A percentile compares a stretch with the other conserved stretches of the same genome.
phyloP scores from a whole-genome alignment of 2,113 vertebrate species.

The Dicerorhinus sumatrensis region DNA sequence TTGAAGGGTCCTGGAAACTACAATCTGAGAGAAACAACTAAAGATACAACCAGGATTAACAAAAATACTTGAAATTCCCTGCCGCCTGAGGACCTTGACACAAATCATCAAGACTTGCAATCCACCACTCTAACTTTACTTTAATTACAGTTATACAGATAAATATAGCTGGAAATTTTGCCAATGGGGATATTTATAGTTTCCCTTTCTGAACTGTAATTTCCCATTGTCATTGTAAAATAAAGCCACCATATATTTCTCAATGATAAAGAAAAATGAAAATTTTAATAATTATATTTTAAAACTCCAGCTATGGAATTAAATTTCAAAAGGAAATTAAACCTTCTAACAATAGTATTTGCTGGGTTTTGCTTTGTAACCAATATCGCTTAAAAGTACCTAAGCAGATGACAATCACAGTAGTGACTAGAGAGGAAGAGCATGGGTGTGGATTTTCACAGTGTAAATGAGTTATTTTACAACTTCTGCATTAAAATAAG shows the following conservation, averaged over 20 bases:
- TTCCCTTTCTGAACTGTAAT: conserved; percentile 37
- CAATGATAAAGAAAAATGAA: conserved; percentile 38
- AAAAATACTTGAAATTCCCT: conserved; percentile 1
- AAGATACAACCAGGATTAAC: neutral
- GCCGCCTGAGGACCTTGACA: neutral
- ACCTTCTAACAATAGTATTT: neutral
- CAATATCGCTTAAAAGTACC: neutral
- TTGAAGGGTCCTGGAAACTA: neutral
- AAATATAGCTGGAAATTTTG: conserved; percentile 37
- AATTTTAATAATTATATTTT: conserved; percentile 51
- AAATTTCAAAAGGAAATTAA: neutral
- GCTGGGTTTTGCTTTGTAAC: neutral
- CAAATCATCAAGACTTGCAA: neutral
- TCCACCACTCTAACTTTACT: conserved; percentile 24
- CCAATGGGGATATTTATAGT: conserved; percentile 56
- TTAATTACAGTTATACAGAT: conserved; percentile 41
- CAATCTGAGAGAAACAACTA: neutral
- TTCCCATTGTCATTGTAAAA: conserved; percentile 50
- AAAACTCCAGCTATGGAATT: neutral
- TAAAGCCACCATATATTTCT: conserved; percentile 46
- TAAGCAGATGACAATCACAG: neutral
- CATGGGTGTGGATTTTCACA: neutral
- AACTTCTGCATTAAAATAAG: neutral
- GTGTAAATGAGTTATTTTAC: neutral
- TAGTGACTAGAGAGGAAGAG: neutral